phyloP scores from a whole-genome alignment of 2,113 vertebrate species.

The Ceyx melanurus region DNA sequence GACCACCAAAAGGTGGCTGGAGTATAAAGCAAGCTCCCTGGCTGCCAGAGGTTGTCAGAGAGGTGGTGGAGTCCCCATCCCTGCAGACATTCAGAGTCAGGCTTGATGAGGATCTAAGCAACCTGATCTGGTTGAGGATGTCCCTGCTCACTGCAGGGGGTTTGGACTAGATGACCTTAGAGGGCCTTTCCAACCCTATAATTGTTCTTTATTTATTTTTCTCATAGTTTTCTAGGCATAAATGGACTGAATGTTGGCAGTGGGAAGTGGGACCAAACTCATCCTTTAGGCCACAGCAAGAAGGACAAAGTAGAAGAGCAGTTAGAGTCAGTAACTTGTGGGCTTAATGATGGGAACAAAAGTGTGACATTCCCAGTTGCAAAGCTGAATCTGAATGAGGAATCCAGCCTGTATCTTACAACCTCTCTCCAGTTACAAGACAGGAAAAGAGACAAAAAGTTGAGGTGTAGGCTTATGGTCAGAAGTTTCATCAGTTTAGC shows the following conservation, averaged over 20 bases:
- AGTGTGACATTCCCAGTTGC: neutral
- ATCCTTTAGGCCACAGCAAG: neutral
- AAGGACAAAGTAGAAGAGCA: neutral
- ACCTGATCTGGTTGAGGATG: no score
- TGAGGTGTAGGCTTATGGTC: neutral
- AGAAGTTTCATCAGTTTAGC: neutral
- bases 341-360: neutral
- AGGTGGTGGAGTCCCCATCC: no score
- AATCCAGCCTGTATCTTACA: neutral
- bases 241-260: neutral
- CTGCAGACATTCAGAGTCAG: no score
- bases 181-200: no score
- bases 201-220: neutral
- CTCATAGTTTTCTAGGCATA: neutral
- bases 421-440: neutral
- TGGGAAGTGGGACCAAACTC: neutral
- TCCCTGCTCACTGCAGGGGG: no score
- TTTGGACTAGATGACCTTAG: no score
- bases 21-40: neutral
- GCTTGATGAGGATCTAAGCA: no score
- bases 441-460: neutral
- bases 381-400: neutral
- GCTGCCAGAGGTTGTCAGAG: neutral
- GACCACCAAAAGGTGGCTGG: neutral
- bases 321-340: neutral